Evolutionary conservation across 2,888 invertebrate genomes (phyloP).

Genomic region (Drosophila prostipennis): DNA sequence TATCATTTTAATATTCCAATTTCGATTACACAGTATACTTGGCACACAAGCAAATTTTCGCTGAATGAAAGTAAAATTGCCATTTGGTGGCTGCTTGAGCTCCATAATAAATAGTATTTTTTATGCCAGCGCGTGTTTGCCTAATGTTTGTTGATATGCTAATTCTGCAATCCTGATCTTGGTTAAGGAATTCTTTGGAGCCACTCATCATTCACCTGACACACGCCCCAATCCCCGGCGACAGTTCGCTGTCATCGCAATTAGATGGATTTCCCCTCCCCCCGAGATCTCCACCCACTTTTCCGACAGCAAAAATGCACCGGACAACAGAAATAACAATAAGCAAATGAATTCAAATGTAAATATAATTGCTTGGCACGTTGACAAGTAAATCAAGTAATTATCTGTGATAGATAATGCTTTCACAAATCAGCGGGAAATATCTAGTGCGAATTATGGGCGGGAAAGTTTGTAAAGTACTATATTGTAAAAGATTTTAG

Average conservation of each 20-base stretch:
- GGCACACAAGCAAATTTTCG: constrained; percentile 41
- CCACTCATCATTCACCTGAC: constrained; percentile 23
- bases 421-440: constrained; percentile 16
- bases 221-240: constrained; percentile 23
- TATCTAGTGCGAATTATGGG: constrained; percentile 9
- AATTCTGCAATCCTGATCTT: constrained; percentile 28
- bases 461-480: not conserved
- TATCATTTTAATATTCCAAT: constrained; percentile 30
- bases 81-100: constrained; percentile 8
- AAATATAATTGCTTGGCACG: constrained; percentile 62
- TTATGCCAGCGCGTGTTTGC: constrained; percentile 26
- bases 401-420: constrained; percentile 56
- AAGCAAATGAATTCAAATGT: constrained; percentile 40
- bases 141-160: constrained; percentile 33
- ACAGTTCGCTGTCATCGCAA: constrained; percentile 54
- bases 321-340: constrained; percentile 11
- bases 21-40: constrained; percentile 43
- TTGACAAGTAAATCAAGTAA: constrained; percentile 67
- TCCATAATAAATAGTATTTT: constrained; percentile 36
- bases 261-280: constrained; percentile 30
- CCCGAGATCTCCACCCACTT: constrained; percentile 3
- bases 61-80: constrained; percentile 63
- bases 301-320: constrained; percentile 25
- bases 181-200: constrained; percentile 13
- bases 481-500: not conserved